Evolutionary conservation across 2,797 vertebrate species (phyloP).

Genomic region (Hemitrygon akajei): DNA sequence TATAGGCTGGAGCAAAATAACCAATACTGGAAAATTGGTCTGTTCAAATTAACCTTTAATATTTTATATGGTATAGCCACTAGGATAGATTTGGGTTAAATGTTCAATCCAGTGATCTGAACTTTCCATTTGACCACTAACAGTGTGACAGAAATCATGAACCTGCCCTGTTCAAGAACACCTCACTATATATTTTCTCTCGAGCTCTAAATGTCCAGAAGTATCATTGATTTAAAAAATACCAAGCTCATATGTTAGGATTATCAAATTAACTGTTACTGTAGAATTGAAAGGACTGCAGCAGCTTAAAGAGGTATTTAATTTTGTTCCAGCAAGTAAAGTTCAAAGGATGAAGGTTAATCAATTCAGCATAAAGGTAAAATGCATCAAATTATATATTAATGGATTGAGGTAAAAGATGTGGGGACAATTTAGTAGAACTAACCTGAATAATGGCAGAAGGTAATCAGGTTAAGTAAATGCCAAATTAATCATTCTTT

Average conservation of each 20-base stretch:
- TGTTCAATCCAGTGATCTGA: background rate
- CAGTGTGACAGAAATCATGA: background rate
- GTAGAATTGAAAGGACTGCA: background rate
- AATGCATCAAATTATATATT: background rate
- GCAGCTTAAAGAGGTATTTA: background rate
- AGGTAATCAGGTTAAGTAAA: background rate
- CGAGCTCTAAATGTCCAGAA: background rate
- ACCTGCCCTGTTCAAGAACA: background rate
- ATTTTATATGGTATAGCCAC: background rate
- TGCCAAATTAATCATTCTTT: background rate
- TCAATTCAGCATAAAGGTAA: too few species aligned
- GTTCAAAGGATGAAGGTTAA: background rate
- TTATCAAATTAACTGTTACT: background rate
- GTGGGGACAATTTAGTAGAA: background rate
- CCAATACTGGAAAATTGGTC: background rate
- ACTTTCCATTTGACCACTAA: background rate
- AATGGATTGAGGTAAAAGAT: background rate
- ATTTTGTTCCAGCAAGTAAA: background rate
- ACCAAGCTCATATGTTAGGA: background rate
- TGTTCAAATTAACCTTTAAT: background rate
- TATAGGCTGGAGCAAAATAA: background rate
- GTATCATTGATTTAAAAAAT: background rate
- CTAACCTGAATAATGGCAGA: background rate
- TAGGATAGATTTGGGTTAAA: background rate
- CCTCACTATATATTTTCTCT: background rate